Conservation (phyloP, 2,797 vertebrate species). For the Clarias platycephalus region DNA sequence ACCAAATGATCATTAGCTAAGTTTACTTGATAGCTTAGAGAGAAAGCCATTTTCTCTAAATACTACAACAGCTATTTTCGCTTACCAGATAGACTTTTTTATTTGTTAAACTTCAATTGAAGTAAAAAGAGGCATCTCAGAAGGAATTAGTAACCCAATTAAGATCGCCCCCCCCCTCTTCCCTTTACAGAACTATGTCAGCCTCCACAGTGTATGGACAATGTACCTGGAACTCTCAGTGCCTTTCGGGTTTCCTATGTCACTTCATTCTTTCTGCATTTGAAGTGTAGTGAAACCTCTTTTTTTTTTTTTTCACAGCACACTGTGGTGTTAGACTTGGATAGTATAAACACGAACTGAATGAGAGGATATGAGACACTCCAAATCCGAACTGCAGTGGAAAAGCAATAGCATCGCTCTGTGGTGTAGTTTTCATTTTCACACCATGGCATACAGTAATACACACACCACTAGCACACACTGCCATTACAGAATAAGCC, state of each 20-base stretch:
- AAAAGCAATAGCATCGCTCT: slow-evolving; percentile 16
- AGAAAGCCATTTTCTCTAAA: slow-evolving; percentile 2
- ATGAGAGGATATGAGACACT: slow-evolving; percentile 20
- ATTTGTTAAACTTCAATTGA: not conserved
- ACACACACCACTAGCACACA: slow-evolving; percentile 2
- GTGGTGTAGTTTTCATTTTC: slow-evolving; percentile 24
- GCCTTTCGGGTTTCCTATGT: not conserved
- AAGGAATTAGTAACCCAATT: not conserved
- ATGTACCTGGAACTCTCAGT: not conserved
- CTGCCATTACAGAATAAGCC: not conserved
- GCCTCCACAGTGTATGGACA: not conserved
- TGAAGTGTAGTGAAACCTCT: not conserved
- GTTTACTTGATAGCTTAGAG: not conserved
- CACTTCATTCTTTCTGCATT: not conserved
- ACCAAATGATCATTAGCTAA: slow-evolving; percentile 14
- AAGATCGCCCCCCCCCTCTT: not conserved
- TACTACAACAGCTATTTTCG: slow-evolving; percentile 2
- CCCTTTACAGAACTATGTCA: not conserved
- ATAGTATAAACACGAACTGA: not conserved
- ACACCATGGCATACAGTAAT: slow-evolving; percentile 17
- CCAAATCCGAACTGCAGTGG: slow-evolving; percentile 14
- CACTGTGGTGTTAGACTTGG: not conserved
- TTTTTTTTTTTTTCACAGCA: slow-evolving; percentile 1
- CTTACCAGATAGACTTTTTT: not conserved
- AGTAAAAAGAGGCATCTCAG: not conserved